A percentile compares a stretch with the other conserved stretches of the same genome.
phyloP scores from a whole-genome alignment of 2,888 invertebrate species.

The Ischnura elegans region DNA sequence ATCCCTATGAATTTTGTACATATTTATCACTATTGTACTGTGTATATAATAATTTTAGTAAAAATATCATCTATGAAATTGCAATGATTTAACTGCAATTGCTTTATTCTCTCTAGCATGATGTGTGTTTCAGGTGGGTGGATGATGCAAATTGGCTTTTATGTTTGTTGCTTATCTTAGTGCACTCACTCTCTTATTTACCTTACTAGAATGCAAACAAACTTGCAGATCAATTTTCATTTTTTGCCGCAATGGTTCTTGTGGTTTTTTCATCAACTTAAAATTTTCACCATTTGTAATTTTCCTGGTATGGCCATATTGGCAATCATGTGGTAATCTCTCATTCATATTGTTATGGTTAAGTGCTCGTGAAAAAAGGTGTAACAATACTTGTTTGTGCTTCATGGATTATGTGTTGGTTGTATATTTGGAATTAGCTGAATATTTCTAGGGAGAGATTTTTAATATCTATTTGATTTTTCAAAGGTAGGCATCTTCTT shows the following conservation, averaged over 20 bases:
- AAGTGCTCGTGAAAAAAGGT: slow-evolving; percentile 41
- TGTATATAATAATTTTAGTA: slow-evolving; percentile 19
- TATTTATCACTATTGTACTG: background rate
- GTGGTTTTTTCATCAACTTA: background rate
- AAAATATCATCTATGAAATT: slow-evolving; percentile 16
- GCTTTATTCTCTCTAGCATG: slow-evolving; percentile 61
- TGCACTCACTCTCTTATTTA: slow-evolving; percentile 22
- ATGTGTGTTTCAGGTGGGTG: slow-evolving; percentile 50
- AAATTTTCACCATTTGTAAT: background rate
- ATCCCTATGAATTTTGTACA: background rate
- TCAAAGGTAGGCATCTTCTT: background rate
- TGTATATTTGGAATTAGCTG: slow-evolving; percentile 7
- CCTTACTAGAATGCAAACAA: background rate
- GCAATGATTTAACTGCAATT: slow-evolving; percentile 44
- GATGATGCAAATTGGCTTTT: slow-evolving; percentile 63
- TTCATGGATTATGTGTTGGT: background rate
- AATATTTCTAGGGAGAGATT: background rate
- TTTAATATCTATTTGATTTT: background rate
- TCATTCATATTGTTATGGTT: background rate
- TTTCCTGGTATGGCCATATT: background rate
- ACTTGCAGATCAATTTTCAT: background rate
- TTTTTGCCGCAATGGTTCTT: background rate
- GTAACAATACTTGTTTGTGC: background rate
- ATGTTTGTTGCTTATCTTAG: slow-evolving; percentile 45
- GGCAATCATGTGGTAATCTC: background rate